Conservation (phyloP, 2,113 vertebrate species). For the Gulo gulo region DNA sequence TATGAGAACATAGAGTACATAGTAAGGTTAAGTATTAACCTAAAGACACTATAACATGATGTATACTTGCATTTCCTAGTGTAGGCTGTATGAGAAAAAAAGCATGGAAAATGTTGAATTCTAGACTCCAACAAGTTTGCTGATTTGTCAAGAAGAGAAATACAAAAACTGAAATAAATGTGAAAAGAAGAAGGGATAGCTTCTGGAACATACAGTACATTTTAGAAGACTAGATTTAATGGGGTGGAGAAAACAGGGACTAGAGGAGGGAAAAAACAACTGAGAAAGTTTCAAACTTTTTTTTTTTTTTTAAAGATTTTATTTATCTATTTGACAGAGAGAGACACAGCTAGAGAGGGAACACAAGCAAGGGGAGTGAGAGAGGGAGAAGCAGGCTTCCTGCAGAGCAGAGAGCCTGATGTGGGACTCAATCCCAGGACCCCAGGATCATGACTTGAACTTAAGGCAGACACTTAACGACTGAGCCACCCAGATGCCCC, state of each 20-base stretch:
- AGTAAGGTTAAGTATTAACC: neutral
- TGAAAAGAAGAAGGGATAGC: neutral
- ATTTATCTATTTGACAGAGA: too few species aligned
- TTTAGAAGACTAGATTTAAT: neutral
- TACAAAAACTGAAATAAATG: neutral
- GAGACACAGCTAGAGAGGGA: too few species aligned
- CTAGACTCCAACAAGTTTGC: neutral
- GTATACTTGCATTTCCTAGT: neutral
- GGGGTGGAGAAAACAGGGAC: neutral
- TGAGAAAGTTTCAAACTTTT: neutral
- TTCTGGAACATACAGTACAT: neutral
- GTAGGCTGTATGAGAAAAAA: neutral
- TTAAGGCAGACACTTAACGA: too few species aligned
- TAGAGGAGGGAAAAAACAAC: neutral
- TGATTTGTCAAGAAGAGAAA: constrained; percentile 1
- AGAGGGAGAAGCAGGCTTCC: too few species aligned
- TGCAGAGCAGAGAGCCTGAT: too few species aligned
- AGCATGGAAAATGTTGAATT: neutral
- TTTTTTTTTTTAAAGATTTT: too few species aligned
- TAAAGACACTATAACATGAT: neutral
- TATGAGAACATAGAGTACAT: neutral
- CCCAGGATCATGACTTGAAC: too few species aligned
- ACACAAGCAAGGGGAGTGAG: too few species aligned
- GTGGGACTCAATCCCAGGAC: too few species aligned
- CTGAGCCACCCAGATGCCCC: too few species aligned